A percentile compares a stretch with the other conserved stretches of the same genome.
phyloP scores from a whole-genome alignment of 1,140 invertebrate species.

The Ceratoteleas bidentatus region DNA sequence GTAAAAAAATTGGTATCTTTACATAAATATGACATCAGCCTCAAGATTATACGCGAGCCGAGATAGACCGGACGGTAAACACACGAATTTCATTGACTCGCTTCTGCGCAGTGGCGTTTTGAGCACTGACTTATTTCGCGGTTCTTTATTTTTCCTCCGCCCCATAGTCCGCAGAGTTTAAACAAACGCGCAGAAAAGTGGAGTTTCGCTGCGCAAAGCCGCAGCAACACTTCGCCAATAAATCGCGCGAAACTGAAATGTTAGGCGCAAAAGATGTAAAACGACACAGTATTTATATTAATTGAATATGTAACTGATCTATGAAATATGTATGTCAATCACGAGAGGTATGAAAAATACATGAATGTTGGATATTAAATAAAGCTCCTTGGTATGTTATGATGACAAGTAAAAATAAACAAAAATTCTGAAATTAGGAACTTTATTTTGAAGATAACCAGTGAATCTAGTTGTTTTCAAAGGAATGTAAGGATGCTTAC shows the following conservation, averaged over 20 bases:
- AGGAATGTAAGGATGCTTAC: background rate
- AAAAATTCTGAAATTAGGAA: slow-evolving; percentile 27
- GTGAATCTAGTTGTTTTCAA: too few relatives aligned
- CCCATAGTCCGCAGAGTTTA: background rate
- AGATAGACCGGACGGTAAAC: slow-evolving; percentile 51
- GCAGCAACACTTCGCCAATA: slow-evolving; percentile 24
- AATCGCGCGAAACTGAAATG: slow-evolving; percentile 23
- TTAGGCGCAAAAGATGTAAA: slow-evolving; percentile 9
- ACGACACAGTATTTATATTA: slow-evolving; percentile 35
- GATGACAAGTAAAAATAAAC: slow-evolving; percentile 56
- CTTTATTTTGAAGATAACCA: background rate
- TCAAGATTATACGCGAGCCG: slow-evolving; percentile 34
- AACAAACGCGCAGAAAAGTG: slow-evolving; percentile 20
- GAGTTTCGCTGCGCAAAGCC: slow-evolving; percentile 11
- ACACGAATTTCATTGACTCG: slow-evolving; percentile 49
- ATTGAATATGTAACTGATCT: slow-evolving; percentile 48
- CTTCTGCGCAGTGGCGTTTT: slow-evolving; percentile 16
- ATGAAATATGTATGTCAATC: slow-evolving; percentile 45
- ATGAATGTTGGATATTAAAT: slow-evolving; percentile 28
- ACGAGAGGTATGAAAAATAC: slow-evolving; percentile 45
- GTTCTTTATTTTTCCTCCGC: background rate
- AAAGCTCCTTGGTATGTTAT: slow-evolving; percentile 36
- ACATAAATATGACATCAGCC: slow-evolving; percentile 61
- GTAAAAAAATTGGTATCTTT: slow-evolving; percentile 58
- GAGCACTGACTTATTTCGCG: too few relatives aligned